Percentiles rank a stretch among this genome's conserved stretches.
Evolutionary conservation across 2,888 invertebrate genomes (phyloP).

Genomic region (Zygogramma bicolorata): DNA sequence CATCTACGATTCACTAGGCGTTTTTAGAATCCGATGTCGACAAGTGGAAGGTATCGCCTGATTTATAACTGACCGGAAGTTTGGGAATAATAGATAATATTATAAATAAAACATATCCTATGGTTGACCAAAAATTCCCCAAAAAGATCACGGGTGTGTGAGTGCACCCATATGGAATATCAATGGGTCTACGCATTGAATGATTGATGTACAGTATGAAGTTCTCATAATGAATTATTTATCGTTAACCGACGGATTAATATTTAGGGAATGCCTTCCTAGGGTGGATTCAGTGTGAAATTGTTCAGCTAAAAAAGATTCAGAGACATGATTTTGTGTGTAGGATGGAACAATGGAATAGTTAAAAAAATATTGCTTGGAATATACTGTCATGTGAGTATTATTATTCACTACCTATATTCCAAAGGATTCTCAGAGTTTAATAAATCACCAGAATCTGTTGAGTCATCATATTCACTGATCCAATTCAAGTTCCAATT

Average conservation of each 20-base stretch:
- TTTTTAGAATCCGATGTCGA: background rate
- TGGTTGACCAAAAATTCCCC: background rate
- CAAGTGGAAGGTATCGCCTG: background rate
- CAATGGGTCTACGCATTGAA: background rate
- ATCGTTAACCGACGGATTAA: background rate
- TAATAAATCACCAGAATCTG: too few species aligned
- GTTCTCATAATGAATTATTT: conserved; percentile 16
- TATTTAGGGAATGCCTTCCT: background rate
- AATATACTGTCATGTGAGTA: too few species aligned
- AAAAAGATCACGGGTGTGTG: conserved; percentile 10
- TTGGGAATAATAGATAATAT: conserved; percentile 1
- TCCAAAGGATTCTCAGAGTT: too few species aligned
- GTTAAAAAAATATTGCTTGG: too few species aligned
- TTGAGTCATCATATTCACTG: too few species aligned
- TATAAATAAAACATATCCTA: conserved; percentile 15
- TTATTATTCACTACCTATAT: too few species aligned
- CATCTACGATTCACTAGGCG: background rate
- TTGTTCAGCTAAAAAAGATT: too few species aligned
- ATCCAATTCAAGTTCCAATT: too few species aligned
- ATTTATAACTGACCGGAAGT: conserved; percentile 9
- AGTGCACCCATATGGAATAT: conserved; percentile 2
- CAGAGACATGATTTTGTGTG: too few species aligned
- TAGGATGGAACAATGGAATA: too few species aligned
- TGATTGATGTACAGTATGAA: background rate
- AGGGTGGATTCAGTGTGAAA: too few species aligned